Percentiles rank a stretch among this genome's conserved stretches.
Evolutionary conservation across 2,113 vertebrate genomes (phyloP).

Genomic region (Tachysurus vachellii): DNA sequence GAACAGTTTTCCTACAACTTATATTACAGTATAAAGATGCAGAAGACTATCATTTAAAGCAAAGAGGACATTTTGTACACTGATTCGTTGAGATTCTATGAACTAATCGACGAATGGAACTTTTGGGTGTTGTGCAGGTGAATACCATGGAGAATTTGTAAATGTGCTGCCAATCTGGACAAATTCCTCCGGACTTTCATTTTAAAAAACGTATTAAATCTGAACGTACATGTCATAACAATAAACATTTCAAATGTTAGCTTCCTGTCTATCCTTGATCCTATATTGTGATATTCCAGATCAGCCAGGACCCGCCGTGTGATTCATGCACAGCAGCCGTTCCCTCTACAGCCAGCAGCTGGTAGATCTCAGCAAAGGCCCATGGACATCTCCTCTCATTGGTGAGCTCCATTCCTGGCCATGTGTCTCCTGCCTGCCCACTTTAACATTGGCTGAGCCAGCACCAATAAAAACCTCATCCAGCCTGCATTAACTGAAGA

Average conservation of each 20-base stretch:
- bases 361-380: conserved; percentile 35
- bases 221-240: not conserved
- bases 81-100: not conserved
- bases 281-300: not conserved
- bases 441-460: conserved; percentile 32
- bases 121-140: not conserved
- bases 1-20: too few species aligned
- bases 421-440: conserved; percentile 45
- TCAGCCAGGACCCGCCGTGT: not conserved
- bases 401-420: conserved; percentile 35
- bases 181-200: not conserved
- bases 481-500: conserved; percentile 41
- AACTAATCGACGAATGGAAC: not conserved
- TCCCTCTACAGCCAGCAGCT: conserved; percentile 44
- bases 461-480: conserved; percentile 45
- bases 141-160: not conserved
- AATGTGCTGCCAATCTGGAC: not conserved
- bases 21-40: not conserved
- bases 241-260: not conserved
- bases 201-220: not conserved
- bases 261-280: not conserved
- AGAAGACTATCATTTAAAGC: not conserved
- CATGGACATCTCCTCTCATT: conserved; percentile 28
- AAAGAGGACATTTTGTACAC: not conserved
- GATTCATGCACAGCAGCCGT: conserved; percentile 24